phyloP scores from a whole-genome alignment of 2,797 vertebrate species.

The Poecilia velifera region DNA sequence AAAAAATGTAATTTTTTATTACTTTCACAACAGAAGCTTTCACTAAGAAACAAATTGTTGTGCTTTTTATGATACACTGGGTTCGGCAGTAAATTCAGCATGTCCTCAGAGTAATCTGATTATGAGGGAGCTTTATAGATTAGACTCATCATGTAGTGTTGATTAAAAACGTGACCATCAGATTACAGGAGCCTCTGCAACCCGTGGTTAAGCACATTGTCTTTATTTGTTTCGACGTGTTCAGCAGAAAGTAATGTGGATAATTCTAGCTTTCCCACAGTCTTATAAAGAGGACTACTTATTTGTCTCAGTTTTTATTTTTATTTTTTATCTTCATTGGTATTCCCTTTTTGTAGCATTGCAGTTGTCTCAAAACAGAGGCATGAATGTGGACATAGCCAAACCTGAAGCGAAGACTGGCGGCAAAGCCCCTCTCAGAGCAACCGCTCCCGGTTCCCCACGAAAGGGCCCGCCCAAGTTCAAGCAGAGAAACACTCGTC shows the following conservation, averaged over 20 bases:
- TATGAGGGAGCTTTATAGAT: constrained; percentile 38
- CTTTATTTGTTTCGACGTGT: neutral
- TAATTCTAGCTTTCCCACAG: neutral
- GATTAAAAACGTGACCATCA: constrained; percentile 24
- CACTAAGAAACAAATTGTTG: neutral
- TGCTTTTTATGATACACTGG: constrained; percentile 14
- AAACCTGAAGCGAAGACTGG: constrained; percentile 82
- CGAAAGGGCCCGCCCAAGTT: constrained; percentile 86
- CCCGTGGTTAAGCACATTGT: neutral
- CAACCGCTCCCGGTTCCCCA: constrained; percentile 79
- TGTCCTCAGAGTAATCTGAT: constrained; percentile 60
- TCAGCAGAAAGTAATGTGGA: neutral
- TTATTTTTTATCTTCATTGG: neutral
- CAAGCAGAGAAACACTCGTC: constrained; percentile 87
- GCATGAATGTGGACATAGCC: constrained; percentile 82
- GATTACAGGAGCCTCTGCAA: constrained; percentile 33
- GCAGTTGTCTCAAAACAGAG: neutral
- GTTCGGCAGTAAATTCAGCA: constrained; percentile 36
- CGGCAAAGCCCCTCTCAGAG: constrained; percentile 71
- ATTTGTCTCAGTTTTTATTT: neutral
- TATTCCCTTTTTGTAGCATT: neutral
- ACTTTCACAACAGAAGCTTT: neutral
- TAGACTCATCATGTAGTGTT: neutral
- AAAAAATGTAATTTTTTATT: neutral
- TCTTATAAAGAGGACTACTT: neutral